These are phyloP conservation scores for Myopa testacea DNA, from an alignment of 2,888 invertebrate species.

Conservation along the genomic window DNA sequence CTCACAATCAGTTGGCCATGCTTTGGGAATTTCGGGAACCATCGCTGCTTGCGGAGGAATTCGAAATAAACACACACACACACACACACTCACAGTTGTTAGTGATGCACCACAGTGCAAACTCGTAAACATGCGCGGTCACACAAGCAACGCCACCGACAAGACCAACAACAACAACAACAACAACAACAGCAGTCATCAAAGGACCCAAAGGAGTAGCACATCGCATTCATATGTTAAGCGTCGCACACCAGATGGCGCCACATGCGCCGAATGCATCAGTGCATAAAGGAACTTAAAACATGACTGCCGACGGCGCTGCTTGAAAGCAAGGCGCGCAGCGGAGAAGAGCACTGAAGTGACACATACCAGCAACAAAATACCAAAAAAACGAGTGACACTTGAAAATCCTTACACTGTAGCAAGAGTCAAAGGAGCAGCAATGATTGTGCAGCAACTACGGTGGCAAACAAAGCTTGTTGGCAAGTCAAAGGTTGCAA, in stretches of 20 bases:
- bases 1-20: slow-evolving; percentile 26
- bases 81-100: too few species aligned
- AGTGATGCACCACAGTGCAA: slow-evolving; percentile 13
- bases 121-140: slow-evolving; percentile 11
- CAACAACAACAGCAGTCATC: not conserved
- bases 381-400: not conserved
- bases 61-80: not conserved
- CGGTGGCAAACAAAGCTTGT: not conserved
- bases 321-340: not conserved
- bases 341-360: not conserved
- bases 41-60: slow-evolving; percentile 5
- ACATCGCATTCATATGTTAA: slow-evolving; percentile 31
- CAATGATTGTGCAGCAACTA: not conserved
- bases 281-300: slow-evolving; percentile 25
- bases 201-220: slow-evolving; percentile 10
- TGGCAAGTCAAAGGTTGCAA: too few species aligned
- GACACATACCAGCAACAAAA: not conserved
- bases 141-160: not conserved
- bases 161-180: not conserved
- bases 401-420: slow-evolving; percentile 6
- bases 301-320: slow-evolving; percentile 5
- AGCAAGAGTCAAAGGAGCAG: not conserved
- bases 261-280: slow-evolving; percentile 26
- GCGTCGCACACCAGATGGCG: slow-evolving; percentile 22
- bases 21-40: slow-evolving; percentile 16